Conservation (phyloP, 2,888 invertebrate genomes). For the Agriotes lineatus region DNA sequence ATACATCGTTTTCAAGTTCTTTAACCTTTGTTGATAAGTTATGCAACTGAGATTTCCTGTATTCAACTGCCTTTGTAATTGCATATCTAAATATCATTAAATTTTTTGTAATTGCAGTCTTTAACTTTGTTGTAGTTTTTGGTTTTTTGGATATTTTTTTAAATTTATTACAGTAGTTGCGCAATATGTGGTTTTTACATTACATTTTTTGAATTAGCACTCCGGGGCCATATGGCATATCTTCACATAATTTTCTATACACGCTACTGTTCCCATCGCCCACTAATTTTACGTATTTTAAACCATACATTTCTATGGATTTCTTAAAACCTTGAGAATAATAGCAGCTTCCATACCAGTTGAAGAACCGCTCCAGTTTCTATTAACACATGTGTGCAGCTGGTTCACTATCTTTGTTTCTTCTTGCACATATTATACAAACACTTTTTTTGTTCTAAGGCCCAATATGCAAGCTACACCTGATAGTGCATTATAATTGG, state of each 20-base stretch:
- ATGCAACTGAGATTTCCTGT: neutral
- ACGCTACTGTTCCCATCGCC: no score
- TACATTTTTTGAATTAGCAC: slow-evolving; percentile 3
- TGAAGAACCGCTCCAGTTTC: neutral
- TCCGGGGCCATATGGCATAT: slow-evolving; percentile 1
- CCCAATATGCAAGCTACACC: no score
- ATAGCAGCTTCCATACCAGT: no score
- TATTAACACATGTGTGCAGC: neutral
- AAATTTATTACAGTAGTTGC: neutral
- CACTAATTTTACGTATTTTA: no score
- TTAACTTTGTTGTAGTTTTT: neutral
- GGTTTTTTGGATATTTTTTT: slow-evolving; percentile 1
- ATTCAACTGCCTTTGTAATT: slow-evolving; percentile 1
- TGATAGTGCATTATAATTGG: no score
- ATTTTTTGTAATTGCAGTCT: no score
- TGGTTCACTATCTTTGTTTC: no score
- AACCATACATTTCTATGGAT: neutral
- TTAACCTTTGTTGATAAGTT: neutral
- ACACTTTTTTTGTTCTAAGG: no score
- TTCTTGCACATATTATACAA: no score
- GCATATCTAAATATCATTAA: neutral
- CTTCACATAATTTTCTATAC: no score
- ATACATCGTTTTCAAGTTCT: slow-evolving; percentile 10
- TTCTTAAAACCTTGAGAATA: neutral
- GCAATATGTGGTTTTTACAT: slow-evolving; percentile 17